These are phyloP conservation scores for Emydoidea blandingii DNA, from an alignment of 2,797 vertebrate species.

Conservation along the genomic window DNA sequence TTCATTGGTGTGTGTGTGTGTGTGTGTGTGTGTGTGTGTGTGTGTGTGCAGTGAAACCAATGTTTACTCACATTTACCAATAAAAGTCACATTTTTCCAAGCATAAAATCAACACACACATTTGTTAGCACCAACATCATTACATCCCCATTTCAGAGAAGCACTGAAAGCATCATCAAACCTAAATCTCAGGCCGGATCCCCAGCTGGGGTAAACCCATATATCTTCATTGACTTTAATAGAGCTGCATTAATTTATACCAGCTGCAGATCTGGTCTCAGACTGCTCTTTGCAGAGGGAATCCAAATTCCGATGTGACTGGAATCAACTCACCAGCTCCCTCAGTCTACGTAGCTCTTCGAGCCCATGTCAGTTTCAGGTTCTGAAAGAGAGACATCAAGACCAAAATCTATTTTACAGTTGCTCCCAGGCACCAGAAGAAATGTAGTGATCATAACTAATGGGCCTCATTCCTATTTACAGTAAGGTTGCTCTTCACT, in stretches of 20 bases:
- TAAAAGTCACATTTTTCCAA: background rate
- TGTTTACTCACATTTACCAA: background rate
- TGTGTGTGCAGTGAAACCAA: background rate
- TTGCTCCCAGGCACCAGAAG: background rate
- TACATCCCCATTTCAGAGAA: background rate
- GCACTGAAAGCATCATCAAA: background rate
- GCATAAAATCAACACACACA: background rate
- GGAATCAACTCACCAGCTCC: background rate
- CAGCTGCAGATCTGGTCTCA: background rate
- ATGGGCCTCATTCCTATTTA: background rate
- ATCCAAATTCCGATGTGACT: background rate
- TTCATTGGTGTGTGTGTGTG: background rate
- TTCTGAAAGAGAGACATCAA: background rate
- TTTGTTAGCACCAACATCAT: background rate
- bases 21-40: too few relatives aligned
- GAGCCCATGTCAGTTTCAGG: background rate
- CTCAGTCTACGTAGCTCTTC: background rate
- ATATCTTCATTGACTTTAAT: background rate
- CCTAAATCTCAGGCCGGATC: background rate
- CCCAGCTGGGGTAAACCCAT: background rate
- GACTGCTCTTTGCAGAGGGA: background rate
- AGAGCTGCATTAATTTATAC: background rate
- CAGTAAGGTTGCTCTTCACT: background rate
- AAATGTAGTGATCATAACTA: background rate
- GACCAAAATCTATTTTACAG: background rate